Base-by-base conservation (phyloP, 1,140 invertebrate genomes). In the Oryzaephilus surinamensis region DNA sequence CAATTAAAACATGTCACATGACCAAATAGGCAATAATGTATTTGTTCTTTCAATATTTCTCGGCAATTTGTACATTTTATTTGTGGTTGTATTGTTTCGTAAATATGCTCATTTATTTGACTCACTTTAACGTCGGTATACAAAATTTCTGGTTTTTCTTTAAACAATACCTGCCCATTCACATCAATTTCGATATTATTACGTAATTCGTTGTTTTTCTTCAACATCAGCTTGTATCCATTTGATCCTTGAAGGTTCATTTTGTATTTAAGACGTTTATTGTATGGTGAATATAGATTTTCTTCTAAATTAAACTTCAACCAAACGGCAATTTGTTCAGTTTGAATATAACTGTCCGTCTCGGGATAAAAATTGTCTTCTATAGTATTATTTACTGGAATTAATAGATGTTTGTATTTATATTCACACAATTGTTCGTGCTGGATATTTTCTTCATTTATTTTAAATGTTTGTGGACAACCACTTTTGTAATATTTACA, bases 1-100 rank as follows among this genome's bases (percentile, higher is more conserved):
- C 51, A 54, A 13, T 33, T 39, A 24, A 26, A 37, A 40, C 51
- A 54, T 2, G 33, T 18, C 4, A 33, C 27, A 29, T 54, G 51
- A 0, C 49, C 45, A 19, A 42, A 49, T 3, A 45, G 28, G 29
- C 51, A 54, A 6, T 32, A 17, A 24, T 38, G 46, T 16, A 45
- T 34, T 7, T 41, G 26, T 23, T 33, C 35, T 2, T 33, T 26
- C 6, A 48, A 19, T n/a, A 20, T 7, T 7, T 17, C 17, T n/a
- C 17, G 38, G 26, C 49, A 51, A 11, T 40, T 51, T 7, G 32
- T 15, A 18, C 49, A 51, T n/a, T n/a, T n/a, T n/a, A n/a, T n/a
- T n/a, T n/a, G n/a, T n/a, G n/a, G n/a, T n/a, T n/a, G n/a, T n/a
- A n/a, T n/a, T n/a, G n/a, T n/a, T n/a, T n/a, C n/a, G n/a, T n/a